These are phyloP conservation scores for Coremacera marginata DNA, from an alignment of 2,888 invertebrate genomes.

Conservation along the genomic window DNA sequence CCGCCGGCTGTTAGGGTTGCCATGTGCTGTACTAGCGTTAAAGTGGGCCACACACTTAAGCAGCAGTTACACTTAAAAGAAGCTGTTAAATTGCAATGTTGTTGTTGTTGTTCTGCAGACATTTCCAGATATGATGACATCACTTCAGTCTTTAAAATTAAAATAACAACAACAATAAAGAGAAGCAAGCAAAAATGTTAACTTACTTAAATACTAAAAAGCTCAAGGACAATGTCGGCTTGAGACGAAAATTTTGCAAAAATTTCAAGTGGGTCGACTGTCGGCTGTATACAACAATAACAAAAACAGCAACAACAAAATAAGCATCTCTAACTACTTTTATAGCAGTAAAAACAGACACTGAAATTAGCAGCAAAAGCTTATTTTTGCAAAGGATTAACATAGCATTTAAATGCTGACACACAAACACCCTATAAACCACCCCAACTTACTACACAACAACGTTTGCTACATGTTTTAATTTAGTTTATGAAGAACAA, in stretches of 20 bases:
- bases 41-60: background rate
- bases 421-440: background rate
- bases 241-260: constrained; percentile 11
- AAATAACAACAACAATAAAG: background rate
- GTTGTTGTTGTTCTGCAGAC: background rate
- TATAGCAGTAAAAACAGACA: background rate
- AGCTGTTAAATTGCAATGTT: background rate
- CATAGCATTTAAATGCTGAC: constrained; percentile 1
- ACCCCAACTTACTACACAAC: background rate
- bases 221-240: constrained; percentile 32
- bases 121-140: constrained; percentile 17
- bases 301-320: background rate
- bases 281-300: background rate
- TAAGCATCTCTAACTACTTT: background rate
- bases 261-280: constrained; percentile 1
- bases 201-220: background rate
- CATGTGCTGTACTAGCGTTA: background rate
- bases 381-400: constrained; percentile 23
- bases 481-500: constrained; percentile 17
- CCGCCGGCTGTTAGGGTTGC: too few relatives aligned
- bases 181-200: background rate
- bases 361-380: constrained; percentile 22
- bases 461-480: background rate
- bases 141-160: constrained; percentile 1
- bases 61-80: background rate